Evolutionary conservation across 2,888 invertebrate species (phyloP).

Genomic region (Masnerella sp.): DNA sequence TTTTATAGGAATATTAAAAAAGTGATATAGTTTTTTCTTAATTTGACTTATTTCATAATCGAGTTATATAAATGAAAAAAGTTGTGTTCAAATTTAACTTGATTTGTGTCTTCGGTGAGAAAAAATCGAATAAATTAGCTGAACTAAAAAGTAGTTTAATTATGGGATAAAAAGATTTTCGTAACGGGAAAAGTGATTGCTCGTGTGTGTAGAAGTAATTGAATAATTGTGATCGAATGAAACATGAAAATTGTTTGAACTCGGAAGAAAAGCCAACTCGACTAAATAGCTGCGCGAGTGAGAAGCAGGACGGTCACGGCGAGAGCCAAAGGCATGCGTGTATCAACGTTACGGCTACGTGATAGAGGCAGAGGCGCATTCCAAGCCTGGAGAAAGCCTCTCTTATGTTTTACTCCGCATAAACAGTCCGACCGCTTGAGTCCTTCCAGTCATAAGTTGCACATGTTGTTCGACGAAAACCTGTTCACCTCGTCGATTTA

Average conservation of each 20-base stretch:
- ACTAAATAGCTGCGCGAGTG: slow-evolving; percentile 31
- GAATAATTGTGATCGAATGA: slow-evolving; percentile 30
- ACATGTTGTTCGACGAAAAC: slow-evolving; percentile 51
- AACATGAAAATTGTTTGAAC: slow-evolving; percentile 43
- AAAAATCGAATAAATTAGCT: no score
- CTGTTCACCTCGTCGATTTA: slow-evolving; percentile 50
- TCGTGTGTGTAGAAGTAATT: no score
- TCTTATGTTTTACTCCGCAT: slow-evolving; percentile 60
- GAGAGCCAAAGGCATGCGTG: slow-evolving; percentile 56
- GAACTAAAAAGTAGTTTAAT: no score
- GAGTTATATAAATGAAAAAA: no score
- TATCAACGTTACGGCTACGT: slow-evolving; percentile 47
- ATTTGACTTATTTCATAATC: no score
- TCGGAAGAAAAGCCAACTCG: slow-evolving; percentile 38
- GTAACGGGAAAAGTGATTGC: no score
- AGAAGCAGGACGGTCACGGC: slow-evolving; percentile 53
- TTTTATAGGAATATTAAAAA: no score
- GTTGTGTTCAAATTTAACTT: no score
- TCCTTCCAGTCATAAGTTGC: slow-evolving; percentile 52
- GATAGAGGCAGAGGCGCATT: slow-evolving; percentile 69
- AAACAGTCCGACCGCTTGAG: slow-evolving; percentile 50
- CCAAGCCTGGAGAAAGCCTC: slow-evolving; percentile 72
- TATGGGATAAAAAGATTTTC: no score
- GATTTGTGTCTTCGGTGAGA: no score
- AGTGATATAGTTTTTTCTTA: no score